phyloP scores from a whole-genome alignment of 2,113 vertebrate species.

The Hiodon alosoides region DNA sequence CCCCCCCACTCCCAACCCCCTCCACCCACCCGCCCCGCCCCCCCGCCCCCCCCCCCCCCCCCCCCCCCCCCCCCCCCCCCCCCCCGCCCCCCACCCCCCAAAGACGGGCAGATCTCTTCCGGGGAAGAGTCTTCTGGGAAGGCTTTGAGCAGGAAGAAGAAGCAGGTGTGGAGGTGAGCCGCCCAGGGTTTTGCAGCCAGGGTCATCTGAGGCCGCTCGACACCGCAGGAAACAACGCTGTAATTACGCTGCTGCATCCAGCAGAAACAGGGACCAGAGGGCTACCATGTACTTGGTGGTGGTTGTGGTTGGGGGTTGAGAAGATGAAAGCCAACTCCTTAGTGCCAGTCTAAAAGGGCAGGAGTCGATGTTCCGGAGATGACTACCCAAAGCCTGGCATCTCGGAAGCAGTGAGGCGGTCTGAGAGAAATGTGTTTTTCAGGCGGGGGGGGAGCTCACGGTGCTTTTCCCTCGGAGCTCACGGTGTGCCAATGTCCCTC shows the following conservation, averaged over 20 bases:
- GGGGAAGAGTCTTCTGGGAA: too few relatives aligned
- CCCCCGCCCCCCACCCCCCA: too few relatives aligned
- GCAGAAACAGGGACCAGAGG: not conserved
- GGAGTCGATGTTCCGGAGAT: not conserved
- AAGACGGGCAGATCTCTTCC: too few relatives aligned
- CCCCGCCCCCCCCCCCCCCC: too few relatives aligned
- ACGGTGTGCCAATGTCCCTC: not conserved
- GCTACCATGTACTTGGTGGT: too few relatives aligned
- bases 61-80: too few relatives aligned
- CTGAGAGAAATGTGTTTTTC: not conserved
- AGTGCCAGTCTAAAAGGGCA: not conserved
- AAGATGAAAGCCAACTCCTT: not conserved
- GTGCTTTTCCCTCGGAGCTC: not conserved
- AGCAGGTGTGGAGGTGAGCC: not conserved
- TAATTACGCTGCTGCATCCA: not conserved
- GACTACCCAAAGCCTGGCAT: not conserved
- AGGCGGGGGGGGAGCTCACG: not conserved
- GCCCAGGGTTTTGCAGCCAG: not conserved
- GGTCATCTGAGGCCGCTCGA: not conserved
- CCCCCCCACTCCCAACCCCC: too few relatives aligned
- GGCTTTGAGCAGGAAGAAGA: not conserved
- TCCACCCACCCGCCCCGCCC: too few relatives aligned
- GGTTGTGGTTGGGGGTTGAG: not conserved
- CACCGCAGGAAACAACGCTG: not conserved
- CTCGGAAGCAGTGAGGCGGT: not conserved